Base-by-base conservation (phyloP, 2,113 vertebrate species). In the Nothoprocta perdicaria region DNA sequence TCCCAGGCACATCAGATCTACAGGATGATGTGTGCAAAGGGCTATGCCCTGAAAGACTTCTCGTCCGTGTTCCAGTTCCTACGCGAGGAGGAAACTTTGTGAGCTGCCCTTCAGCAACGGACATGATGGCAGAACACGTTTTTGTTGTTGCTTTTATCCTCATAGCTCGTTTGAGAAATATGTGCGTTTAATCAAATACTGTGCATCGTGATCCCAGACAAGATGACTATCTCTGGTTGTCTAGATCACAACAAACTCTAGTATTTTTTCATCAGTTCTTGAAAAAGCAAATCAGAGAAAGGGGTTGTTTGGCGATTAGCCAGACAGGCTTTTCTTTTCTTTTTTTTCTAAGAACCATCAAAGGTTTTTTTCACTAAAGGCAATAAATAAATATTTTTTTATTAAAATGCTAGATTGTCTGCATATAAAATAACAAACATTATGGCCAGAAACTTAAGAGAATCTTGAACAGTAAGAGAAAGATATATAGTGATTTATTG, bases 21-120 rank as follows among this genome's bases (percentile, higher is more conserved):
- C 96, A 98, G 99, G 91, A 98, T 99, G 97, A 99, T 99, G 99
- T 99, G 98, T 92, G 98, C 98, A 33, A 99, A 99, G 65, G 99
- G 99, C 95, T 99, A 99, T 81, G 97, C 98, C 88, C 95, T 95
- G 97, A 99, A 99, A 97, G 99, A 99, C 98, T 99, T 99, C 98
- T 99, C 99, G 40, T 98, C 99, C 2, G 98, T 99, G 80, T 99
- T 99, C 98, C 99, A 99, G 97, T 99, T 99, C 97, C 98, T 99
- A 86, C 98, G 99, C 43, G 99, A 99, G 92, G 99, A 99, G 93
- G 98, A 99, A 95, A 97, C 92, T 92, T 98, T 99, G 97, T 98
- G 97, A 98, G 89, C 65, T 65, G 66, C 82, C 53, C 53, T 89
- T 89, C 46, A 90, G 82, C 84, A 68, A 14, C 67, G 91, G 92